Conservation (phyloP, 2,797 vertebrate genomes). For the Clarias platycephalus region DNA sequence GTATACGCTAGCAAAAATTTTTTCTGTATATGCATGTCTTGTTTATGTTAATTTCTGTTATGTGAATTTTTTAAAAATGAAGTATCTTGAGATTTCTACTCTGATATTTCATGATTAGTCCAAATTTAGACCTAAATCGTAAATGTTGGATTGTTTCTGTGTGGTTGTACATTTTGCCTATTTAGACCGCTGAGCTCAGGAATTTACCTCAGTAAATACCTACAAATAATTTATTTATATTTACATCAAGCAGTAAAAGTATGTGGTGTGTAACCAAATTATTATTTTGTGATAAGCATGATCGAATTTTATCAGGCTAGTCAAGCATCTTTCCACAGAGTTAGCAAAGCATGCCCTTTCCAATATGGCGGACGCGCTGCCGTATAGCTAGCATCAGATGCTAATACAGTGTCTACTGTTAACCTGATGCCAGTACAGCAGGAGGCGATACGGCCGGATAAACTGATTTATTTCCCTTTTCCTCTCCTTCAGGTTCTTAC, state of each 20-base stretch:
- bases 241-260: background rate
- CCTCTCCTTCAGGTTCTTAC: background rate
- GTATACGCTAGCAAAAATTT: background rate
- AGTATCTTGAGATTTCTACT: background rate
- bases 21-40: background rate
- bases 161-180: background rate
- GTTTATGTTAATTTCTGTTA: background rate
- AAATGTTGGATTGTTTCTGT: background rate
- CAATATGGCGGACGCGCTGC: conserved; percentile 15
- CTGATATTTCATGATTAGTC: background rate
- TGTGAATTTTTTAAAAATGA: background rate
- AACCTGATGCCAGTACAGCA: background rate
- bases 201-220: background rate
- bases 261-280: background rate
- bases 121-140: background rate
- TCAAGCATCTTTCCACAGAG: background rate
- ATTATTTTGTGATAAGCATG: background rate
- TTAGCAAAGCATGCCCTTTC: background rate
- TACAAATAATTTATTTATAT: background rate
- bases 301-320: background rate
- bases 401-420: conserved; percentile 2
- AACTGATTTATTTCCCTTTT: background rate
- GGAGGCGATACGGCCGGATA: conserved; percentile 4
- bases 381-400: background rate
- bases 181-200: too few relatives aligned